Base-by-base conservation (phyloP, 2,888 invertebrate species). In the Drosophila testacea region DNA sequence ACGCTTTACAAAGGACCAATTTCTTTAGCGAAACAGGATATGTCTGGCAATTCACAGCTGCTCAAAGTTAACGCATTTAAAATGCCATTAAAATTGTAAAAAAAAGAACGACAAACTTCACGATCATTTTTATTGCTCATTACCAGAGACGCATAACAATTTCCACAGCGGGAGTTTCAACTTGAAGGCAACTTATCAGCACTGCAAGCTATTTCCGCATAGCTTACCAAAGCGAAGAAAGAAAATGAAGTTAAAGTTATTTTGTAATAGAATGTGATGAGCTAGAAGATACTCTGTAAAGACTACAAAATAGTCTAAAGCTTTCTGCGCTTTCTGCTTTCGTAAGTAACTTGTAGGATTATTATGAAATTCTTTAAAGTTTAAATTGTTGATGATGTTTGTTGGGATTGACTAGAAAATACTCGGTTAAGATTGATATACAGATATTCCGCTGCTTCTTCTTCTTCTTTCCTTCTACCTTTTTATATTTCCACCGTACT, bases 71-170 rank as follows among this genome's bases (percentile, higher is more conserved):
- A 46, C 30, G 55, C 50, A 57, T 57, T 75, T 67, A 46, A 59
- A 69, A 48, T 38, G 32, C 41, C 68, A 80, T 78, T 78, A 55
- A 71, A 76, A 80, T 69, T 79, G 61, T 81, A 64, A 27, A 61
- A 71, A 77, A 57, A 41, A 16, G 47, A 57, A 54, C 38, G 55
- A 41, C 52, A 46, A 56, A 75, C 36, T 61, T n/a, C 54, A 69
- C 70, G 77, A 74, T 77, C 77, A 41, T 73, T 76, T 76, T 76
- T 62, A 76, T 76, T 68, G 67, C 46, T 56, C 65, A 71, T 74
- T 71, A 77, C 72, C 68, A 57, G 10, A 22, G 57, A 34, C 57
- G 78, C 77, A 78, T 78, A 80, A 77, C 78, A 78, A 80, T 79
- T 62, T 46, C 46, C 36, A 51, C 42, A 47, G 57, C 50, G 16